Base-by-base conservation (phyloP, 2,113 vertebrate species). In the Bubo blakistoni region DNA sequence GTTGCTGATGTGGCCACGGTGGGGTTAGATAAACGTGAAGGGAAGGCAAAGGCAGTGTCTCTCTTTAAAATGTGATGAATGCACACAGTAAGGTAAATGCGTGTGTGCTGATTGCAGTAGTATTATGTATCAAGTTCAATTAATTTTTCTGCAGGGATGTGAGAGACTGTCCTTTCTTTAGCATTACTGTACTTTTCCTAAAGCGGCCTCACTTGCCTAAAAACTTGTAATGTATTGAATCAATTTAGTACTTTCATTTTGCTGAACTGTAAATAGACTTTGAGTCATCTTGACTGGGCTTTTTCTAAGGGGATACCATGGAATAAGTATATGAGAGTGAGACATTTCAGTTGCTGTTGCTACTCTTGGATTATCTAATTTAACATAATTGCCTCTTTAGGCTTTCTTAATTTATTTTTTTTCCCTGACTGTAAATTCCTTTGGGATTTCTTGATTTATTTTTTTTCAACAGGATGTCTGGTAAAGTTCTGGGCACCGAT, bases 401-500 rank as follows among this genome's bases (percentile, higher is more conserved):
- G 13, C 17, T 80, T 49, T 42, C 36, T 46, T 86, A 38, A 47
- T 80, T 59, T 54, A 4, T 66, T 40, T 34, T 67, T 63, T 77
- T 77, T 81, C 54, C 20, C 26, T 55, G 44, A 70, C 63, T 86
- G 9, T 54, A 47, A 96, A 81, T 55, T 77, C 29, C 7, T 81
- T 72, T 80, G 78, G 20, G 21, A 36, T 88, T 91, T 91, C 77
- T 92, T 84, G 40, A 8, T 89, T 92, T 51, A 32, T 34, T 70
- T 26, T 7, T 78, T 38, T 40, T 30, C 95, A 76, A 79, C 96
- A 99, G 99, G 99, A 77, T 98, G 97, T 95, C 96, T 99, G 88
- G 99, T 99, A 87, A 99, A 99, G 95, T 99, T 99, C 87, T 99
- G 99, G 99, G 98, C 99, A 96, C 98, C 98, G 14, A 99, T 99